Base-by-base conservation (phyloP, 2,888 invertebrate species). In the Conus canariensis region DNA sequence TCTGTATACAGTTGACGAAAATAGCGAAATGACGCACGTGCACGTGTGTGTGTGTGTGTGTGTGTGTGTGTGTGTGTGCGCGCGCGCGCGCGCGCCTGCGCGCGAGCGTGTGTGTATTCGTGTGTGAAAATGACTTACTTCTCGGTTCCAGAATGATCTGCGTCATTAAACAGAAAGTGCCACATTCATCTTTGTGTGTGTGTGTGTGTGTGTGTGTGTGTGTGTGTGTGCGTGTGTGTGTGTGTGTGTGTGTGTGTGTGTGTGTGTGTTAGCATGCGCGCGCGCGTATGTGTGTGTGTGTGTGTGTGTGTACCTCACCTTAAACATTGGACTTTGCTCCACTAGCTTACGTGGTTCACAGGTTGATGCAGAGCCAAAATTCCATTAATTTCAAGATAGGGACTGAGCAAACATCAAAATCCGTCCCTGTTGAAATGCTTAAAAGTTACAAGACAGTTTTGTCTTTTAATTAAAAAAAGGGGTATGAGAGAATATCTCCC, bases 201-300 rank as follows among this genome's bases (percentile, higher is more conserved):
- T 85, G 59, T 85, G 14, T 85, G 85, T 85, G 22, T 85, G 85
- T 85, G 25, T 85, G 59, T 85, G 22, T 85, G 59, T 85, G 14
- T 85, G 58, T 85, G 59, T 85, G 22, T 45, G 83, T 83, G 22
- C 56, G 83, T 83, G 22, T 83, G 83, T 83, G 45, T 19, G 22
- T 22, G 70, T 70, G 77, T 77, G 77, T 77, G 77, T 77, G 77
- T 30, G 77, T 77, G 77, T 7, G 77, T 77, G 77, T 0, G 77
- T 77, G 77, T 30, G 77, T 30, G 77, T 77, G 77, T 77, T 77
- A 25, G 74, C 3, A n/a, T 22, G 70, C n/a, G 70, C 12, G 70
- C 5, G 70, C 12, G 70, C 12, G 70, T 70, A n/a, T 70, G 70
- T 70, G 70, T 74, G 7, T 25, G n/a, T 74, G n/a, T n/a, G n/a